Percentiles rank a stretch among this genome's conserved stretches.
Evolutionary conservation across 1,140 invertebrate genomes (phyloP).

Genomic region (Sitophilus oryzae): DNA sequence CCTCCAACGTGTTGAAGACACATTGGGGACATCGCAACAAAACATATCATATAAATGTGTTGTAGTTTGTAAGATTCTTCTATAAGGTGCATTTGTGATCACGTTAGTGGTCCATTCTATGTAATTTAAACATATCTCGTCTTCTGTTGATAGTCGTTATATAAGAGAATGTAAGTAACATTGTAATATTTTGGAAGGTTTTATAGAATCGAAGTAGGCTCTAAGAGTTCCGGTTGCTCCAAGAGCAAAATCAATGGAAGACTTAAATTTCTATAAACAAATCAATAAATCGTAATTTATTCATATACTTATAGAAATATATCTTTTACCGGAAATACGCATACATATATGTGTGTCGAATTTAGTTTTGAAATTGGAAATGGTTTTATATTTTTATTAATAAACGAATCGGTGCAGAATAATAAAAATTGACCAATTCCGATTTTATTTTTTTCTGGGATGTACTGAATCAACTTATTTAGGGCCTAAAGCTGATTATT

Average conservation of each 20-base stretch:
- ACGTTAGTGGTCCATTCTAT: slow-evolving; percentile 14
- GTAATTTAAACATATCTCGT: slow-evolving; percentile 9
- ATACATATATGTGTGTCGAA: too few species aligned
- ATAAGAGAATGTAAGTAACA: slow-evolving; percentile 1
- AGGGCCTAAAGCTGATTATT: slow-evolving; percentile 29
- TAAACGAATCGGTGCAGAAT: slow-evolving; percentile 14
- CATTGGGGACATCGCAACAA: slow-evolving; percentile 6
- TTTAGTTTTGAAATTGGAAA: background rate
- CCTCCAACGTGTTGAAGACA: slow-evolving; percentile 4
- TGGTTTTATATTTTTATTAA: background rate
- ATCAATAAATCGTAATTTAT: background rate
- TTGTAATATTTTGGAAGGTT: slow-evolving; percentile 12
- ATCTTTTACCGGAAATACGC: background rate
- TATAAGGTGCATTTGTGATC: slow-evolving; percentile 22
- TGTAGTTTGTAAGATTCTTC: background rate
- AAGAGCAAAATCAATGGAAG: slow-evolving; percentile 17
- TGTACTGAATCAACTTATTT: slow-evolving; percentile 10
- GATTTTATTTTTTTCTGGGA: background rate
- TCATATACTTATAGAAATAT: background rate
- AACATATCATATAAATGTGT: slow-evolving; percentile 18
- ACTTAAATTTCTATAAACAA: background rate
- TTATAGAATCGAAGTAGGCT: slow-evolving; percentile 15
- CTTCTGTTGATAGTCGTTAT: slow-evolving; percentile 13
- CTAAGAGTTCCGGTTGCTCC: slow-evolving; percentile 2
- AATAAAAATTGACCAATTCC: slow-evolving; percentile 7